Conservation (phyloP, 2,113 vertebrate genomes). For the Embiotoca jacksoni region DNA sequence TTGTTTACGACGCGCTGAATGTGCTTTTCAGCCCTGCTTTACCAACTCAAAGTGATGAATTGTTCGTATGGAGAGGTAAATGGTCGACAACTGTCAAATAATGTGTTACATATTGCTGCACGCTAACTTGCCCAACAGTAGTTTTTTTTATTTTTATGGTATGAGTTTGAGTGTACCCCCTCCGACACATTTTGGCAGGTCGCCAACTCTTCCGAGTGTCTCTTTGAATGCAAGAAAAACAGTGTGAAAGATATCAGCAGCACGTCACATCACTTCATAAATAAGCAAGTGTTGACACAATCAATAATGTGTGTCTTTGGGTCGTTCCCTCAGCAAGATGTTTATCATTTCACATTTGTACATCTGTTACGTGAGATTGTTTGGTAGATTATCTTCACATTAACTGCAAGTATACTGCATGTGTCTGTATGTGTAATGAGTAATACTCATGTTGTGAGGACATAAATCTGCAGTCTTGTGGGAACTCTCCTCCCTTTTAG, state of each 20-base stretch:
- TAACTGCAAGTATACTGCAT: background rate
- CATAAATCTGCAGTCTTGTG: too few relatives aligned
- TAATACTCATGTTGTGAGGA: too few relatives aligned
- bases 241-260: constrained; percentile 32
- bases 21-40: background rate
- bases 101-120: constrained; percentile 7
- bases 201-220: background rate
- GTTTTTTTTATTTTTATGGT: background rate
- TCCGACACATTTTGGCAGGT: constrained; percentile 11
- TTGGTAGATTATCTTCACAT: constrained; percentile 20
- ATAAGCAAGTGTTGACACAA: constrained; percentile 37
- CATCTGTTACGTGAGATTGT: constrained; percentile 7
- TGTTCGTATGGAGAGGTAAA: constrained; percentile 13
- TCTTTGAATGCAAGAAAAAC: background rate
- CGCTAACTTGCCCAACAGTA: background rate
- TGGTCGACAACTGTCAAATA: constrained; percentile 9
- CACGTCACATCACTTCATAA: constrained; percentile 29
- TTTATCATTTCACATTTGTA: constrained; percentile 31
- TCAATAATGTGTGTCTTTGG: constrained; percentile 3
- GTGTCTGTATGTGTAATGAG: background rate
- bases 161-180: background rate
- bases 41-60: constrained; percentile 26
- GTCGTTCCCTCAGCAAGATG: background rate
- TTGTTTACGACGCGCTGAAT: background rate
- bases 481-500: too few relatives aligned